Conservation (phyloP, 2,113 vertebrate genomes). For the Erythrolamprus reginae region DNA sequence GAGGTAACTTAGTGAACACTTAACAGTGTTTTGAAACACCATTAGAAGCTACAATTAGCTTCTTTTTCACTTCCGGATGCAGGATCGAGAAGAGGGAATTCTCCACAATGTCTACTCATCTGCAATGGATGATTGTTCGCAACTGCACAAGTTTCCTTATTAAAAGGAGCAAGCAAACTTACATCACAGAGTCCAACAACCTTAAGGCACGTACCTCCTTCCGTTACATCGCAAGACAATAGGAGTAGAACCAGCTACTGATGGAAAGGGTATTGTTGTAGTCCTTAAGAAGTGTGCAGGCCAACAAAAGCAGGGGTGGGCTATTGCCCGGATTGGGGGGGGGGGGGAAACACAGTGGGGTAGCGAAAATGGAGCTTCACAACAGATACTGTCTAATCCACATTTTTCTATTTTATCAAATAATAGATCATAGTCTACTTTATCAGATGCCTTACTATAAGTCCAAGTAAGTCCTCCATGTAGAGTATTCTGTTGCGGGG, state of each 20-base stretch:
- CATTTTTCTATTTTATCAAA: neutral
- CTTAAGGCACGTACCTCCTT: slow-evolving; percentile 86
- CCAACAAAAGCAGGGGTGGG: too few species aligned
- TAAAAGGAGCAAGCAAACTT: slow-evolving; percentile 89
- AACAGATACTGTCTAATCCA: neutral
- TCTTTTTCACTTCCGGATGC: too few species aligned
- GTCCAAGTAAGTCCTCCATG: too few species aligned
- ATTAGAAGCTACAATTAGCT: neutral
- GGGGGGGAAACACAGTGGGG: too few species aligned
- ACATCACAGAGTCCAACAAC: slow-evolving; percentile 90
- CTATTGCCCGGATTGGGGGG: too few species aligned
- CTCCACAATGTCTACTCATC: slow-evolving; percentile 77
- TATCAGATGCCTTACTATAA: neutral
- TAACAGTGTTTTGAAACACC: neutral
- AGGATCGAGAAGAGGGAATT: too few species aligned
- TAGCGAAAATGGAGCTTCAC: too few species aligned
- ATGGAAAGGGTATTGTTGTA: slow-evolving; percentile 84
- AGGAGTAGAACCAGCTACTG: slow-evolving; percentile 83
- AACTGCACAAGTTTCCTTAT: slow-evolving; percentile 89
- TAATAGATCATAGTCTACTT: neutral
- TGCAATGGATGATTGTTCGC: slow-evolving; percentile 91
- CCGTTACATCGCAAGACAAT: slow-evolving; percentile 89
- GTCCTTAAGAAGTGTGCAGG: slow-evolving; percentile 83
- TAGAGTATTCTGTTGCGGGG: too few species aligned
- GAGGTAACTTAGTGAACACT: neutral